phyloP scores from a whole-genome alignment of 2,113 vertebrate species.

The Coptodon bakossiorum region DNA sequence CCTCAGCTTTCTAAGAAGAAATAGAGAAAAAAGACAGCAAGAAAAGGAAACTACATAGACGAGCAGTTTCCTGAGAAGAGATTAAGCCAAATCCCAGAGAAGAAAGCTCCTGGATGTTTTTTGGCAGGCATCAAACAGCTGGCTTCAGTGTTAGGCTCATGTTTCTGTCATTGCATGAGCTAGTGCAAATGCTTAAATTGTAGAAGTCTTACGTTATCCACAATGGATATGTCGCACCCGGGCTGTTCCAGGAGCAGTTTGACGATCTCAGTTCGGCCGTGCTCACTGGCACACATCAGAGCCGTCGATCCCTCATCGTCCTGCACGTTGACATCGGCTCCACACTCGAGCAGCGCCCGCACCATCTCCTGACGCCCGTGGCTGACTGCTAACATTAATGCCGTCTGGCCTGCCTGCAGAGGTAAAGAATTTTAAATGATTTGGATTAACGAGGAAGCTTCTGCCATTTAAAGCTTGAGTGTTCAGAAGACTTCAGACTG shows the following conservation, averaged over 20 bases:
- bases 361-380: slow-evolving; percentile 91
- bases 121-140: background rate
- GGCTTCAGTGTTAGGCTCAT: background rate
- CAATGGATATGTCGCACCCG: slow-evolving; percentile 78
- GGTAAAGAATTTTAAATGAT: background rate
- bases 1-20: background rate
- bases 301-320: slow-evolving; percentile 94
- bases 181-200: background rate
- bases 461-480: background rate
- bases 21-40: background rate
- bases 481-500: background rate
- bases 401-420: slow-evolving; percentile 87
- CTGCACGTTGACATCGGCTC: slow-evolving; percentile 83
- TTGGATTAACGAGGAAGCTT: background rate
- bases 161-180: background rate
- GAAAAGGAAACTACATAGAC: slow-evolving; percentile 5
- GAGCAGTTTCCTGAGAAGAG: slow-evolving; percentile 40
- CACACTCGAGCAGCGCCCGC: slow-evolving; percentile 79
- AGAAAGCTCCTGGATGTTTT: background rate
- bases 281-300: slow-evolving; percentile 92
- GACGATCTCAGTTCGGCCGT: slow-evolving; percentile 83
- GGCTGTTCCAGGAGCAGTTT: slow-evolving; percentile 83
- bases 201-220: slow-evolving; percentile 80
- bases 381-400: slow-evolving; percentile 89
- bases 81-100: slow-evolving; percentile 44